Base-by-base conservation (phyloP, 2,113 vertebrate species). In the Butorides virescens region DNA sequence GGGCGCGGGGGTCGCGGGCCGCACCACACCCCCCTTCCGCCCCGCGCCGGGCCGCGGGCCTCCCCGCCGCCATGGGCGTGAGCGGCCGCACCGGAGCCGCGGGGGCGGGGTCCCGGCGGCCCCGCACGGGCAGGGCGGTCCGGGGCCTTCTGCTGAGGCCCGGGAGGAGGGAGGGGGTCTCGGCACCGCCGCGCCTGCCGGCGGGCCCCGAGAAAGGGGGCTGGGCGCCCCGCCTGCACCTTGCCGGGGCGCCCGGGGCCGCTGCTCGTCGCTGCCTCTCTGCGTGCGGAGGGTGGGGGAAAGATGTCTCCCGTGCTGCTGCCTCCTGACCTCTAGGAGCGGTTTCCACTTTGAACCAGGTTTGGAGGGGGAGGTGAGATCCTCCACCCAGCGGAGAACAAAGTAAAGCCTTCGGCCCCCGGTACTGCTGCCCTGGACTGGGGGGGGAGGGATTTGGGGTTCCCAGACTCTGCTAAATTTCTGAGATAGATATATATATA, bases 81-180 rank as follows among this genome's bases (percentile, higher is more conserved):
- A 71, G 65, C 44, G 32, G 42, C 36, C 50, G 19, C 58, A 59
- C 52, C 82, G 82, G 63, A 26, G 80, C 52, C 37, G 73, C 58
- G 91, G 87, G 70, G 68, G 83, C 68, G 87, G 83, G 87, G 85
- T 65, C 62, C 88, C 68, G 49, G 47, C 56, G 42, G 56, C 62
- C 58, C 29, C 20, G 37, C 34, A 46, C 56, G 37, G 63, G 17
- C 42, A 72, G 53, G n/a, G 53, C 39, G 61, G 59, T 59, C 18
- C 7, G 1, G 61, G 62, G 36, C 72, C 59, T 66, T 20, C 34
- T 58, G 16, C 46, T 39, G 55, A 17, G 32, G 66, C 59, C 32
- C 19, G 19, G 23, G 25, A 34, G 32, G 14, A 36, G 44, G 10
- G 30, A 21, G 75, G 11, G 68, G 59, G 71, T 72, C 52, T 62